A percentile compares a stretch with the other conserved stretches of the same genome.
phyloP scores from a whole-genome alignment of 2,888 invertebrate species.

The Sphaeridia pumilis region DNA sequence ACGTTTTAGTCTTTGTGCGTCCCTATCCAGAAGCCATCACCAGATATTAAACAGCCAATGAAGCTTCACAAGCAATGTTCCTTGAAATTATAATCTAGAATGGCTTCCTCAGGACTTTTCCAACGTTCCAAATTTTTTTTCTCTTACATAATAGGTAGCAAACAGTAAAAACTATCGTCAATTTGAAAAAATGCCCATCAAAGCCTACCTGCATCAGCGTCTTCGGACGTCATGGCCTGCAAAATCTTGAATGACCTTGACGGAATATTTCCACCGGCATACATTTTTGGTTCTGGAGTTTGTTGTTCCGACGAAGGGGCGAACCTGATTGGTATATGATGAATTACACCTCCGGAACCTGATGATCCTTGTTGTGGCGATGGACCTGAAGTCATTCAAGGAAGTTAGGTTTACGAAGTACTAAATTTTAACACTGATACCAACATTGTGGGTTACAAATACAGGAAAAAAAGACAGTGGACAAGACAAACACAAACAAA shows the following conservation, averaged over 20 bases:
- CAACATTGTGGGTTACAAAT: too few species aligned
- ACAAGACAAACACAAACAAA: too few species aligned
- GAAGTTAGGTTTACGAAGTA: too few species aligned
- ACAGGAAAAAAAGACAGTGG: too few species aligned
- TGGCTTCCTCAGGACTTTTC: too few species aligned
- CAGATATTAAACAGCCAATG: background rate
- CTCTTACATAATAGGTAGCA: too few species aligned
- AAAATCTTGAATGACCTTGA: constrained; percentile 66
- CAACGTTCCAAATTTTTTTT: too few species aligned
- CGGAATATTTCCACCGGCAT: constrained; percentile 66
- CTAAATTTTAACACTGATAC: too few species aligned
- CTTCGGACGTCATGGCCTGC: constrained; percentile 64
- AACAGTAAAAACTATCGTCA: background rate
- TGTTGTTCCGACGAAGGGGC: constrained; percentile 52
- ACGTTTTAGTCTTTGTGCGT: too few species aligned
- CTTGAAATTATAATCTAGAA: too few species aligned
- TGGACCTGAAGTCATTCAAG: background rate
- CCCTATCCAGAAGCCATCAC: too few species aligned
- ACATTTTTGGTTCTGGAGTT: constrained; percentile 56
- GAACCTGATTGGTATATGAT: constrained; percentile 33
- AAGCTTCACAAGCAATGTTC: too few species aligned
- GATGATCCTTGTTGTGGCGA: background rate
- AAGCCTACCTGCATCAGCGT: constrained; percentile 43
- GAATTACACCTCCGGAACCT: constrained; percentile 11
- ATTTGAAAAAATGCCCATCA: background rate